Percentiles rank a stretch among this genome's conserved stretches.
Evolutionary conservation across 2,797 vertebrate species (phyloP).

Genomic region (Sylvilagus floridanus): DNA sequence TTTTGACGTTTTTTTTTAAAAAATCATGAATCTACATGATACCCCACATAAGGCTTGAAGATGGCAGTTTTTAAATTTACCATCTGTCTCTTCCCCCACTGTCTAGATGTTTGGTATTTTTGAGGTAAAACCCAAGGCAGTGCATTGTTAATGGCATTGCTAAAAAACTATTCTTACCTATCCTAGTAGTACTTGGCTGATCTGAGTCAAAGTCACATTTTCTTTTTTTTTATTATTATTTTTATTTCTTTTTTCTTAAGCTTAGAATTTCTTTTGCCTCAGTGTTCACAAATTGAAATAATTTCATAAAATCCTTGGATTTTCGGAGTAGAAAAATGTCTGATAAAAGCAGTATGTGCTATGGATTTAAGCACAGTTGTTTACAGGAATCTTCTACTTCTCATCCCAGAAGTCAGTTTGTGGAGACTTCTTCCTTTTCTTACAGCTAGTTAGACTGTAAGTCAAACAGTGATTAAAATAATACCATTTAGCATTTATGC

Average conservation of each 20-base stretch:
- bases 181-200: not conserved
- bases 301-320: not conserved
- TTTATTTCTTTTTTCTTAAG: not conserved
- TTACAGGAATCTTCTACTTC: not conserved
- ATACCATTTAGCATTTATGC: not conserved
- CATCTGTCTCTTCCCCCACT: not conserved
- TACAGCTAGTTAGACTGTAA: not conserved
- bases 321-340: not conserved
- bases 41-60: not conserved
- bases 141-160: not conserved
- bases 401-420: not conserved
- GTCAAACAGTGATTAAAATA: not conserved
- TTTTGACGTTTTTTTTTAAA: not conserved
- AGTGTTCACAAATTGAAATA: constrained; percentile 42
- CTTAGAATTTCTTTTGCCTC: constrained; percentile 29
- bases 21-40: not conserved
- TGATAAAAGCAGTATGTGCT: not conserved
- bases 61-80: constrained; percentile 27
- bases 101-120: constrained; percentile 4
- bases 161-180: not conserved
- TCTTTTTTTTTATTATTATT: not conserved
- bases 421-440: not conserved
- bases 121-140: constrained; percentile 1
- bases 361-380: not conserved
- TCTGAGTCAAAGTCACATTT: not conserved